Evolutionary conservation across 2,113 vertebrate genomes (phyloP), one percentile per base, ranked within the genome.

Genomic region (Ictidomys tridecemlineatus): DNA sequence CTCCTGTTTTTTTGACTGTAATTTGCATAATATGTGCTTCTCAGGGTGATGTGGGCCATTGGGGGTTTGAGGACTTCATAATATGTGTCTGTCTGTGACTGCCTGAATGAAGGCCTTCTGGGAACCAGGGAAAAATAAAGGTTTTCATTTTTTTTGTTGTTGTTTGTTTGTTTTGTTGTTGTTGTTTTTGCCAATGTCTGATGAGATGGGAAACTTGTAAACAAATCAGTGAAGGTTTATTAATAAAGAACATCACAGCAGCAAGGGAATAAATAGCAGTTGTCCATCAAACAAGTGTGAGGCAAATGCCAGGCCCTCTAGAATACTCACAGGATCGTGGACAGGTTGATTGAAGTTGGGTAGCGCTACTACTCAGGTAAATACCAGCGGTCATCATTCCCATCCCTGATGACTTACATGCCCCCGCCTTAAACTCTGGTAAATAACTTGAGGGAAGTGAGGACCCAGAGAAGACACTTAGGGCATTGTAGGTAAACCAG

Each of bases 361-460:
- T 18, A 39, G 11, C 37, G 74, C 1, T 58, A 24, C 1, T 65
- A 24, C 34, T 17, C 34, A 24, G 28, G 37, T 77, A 96, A 95
- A 96, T 82, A 95, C 20, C 32, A 73, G 45, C 8, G 30, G 53
- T 32, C 70, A 69, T 58, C 74, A 69, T 77, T 94, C 92, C 73
- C 69, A 90, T 90, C 69, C 51, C 87, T 51, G 28, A 39, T 89
- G 94, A 80, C 45, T 65, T 72, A 42, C 0, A 9, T 1, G 8
- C 18, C 17, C 28, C 7, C 11, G 32, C 26, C 58, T 79, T 78
- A 74, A 85, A 89, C 61, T 94, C 58, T 86, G 70, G 58, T 90
- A 93, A 97, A 95, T 94, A 94, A 76, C 65, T 63, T 86, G 69
- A 42, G 53, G 82, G 53, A 90, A 94, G 61, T 82, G 34, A 94